Base-by-base conservation (phyloP, 2,797 vertebrate species). In the Ataeniobius toweri region DNA sequence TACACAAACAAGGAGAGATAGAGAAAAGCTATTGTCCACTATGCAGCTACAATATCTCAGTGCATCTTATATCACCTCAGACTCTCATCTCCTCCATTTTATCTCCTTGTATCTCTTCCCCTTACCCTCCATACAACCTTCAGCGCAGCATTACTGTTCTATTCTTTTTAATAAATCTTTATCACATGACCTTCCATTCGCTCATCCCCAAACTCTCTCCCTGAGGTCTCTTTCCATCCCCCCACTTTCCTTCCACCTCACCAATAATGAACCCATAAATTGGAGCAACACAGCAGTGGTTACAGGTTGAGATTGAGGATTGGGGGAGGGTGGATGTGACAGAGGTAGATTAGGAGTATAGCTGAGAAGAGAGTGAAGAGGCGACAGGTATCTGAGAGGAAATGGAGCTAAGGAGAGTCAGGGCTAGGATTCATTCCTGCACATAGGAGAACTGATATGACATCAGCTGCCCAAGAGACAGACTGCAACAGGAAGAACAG, bases 181-280 rank as follows among this genome's bases (percentile, higher is more conserved):
- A 86, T 90, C 85, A 81, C 74, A 69, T 74, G 55, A 70, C 50
- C 69, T 61, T 51, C 78, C 73, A 59, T 80, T 55, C 80, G 67
- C 77, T 84, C 79, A 86, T 93, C 88, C 86, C 87, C 86, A 77
- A 85, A 79, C 81, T 86, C 81, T 80, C 36, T 79, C 83, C 81
- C 81, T 80, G 77, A 83, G 81, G 83, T 82, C 77, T 88, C 78
- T 79, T 85, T 81, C 79, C 81, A 85, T 80, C 78, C 79, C 85
- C 77, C 83, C 84, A 73, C 78, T 83, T 82, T 85, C 77, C 71
- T 75, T 77, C 76, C 78, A 85, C 86, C 87, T 88, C 82, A 78
- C 74, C 73, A 74, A 92, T 97, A 96, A 97, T 91, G 94, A 96
- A 96, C 91, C 92, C 94, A 95, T 94, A 94, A 95, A 95, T 95